These are phyloP conservation scores for Hyalella azteca DNA, from an alignment of 2,888 invertebrate species.

Conservation along the genomic window DNA sequence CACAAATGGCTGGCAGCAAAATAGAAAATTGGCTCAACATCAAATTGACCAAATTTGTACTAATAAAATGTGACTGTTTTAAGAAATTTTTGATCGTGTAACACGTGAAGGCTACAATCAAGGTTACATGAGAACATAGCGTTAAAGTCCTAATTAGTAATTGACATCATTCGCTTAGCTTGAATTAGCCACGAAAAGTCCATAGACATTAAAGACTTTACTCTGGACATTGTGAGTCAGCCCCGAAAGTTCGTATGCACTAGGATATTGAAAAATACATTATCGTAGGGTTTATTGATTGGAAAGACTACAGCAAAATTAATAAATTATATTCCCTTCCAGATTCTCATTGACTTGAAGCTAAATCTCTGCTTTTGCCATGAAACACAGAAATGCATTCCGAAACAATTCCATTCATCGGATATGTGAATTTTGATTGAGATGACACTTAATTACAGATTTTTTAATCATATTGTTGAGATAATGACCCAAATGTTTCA, in stretches of 20 bases:
- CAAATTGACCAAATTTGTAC: too few species aligned
- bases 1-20: too few species aligned
- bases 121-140: too few species aligned
- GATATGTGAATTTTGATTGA: not conserved
- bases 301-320: slow-evolving; percentile 23
- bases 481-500: not conserved
- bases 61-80: too few species aligned
- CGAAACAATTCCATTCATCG: not conserved
- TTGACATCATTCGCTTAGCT: too few species aligned
- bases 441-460: not conserved
- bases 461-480: not conserved
- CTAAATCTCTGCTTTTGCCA: too few species aligned
- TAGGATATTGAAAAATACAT: not conserved
- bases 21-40: too few species aligned
- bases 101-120: too few species aligned
- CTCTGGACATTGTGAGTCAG: not conserved
- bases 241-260: not conserved
- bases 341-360: not conserved
- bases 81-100: too few species aligned
- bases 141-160: too few species aligned
- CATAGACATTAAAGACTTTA: not conserved
- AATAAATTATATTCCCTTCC: not conserved
- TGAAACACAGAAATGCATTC: too few species aligned
- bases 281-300: slow-evolving; percentile 15
- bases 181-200: too few species aligned